These are phyloP conservation scores for Larimichthys polyactis DNA, from an alignment of 2,113 vertebrate species.

Conservation along the genomic window DNA sequence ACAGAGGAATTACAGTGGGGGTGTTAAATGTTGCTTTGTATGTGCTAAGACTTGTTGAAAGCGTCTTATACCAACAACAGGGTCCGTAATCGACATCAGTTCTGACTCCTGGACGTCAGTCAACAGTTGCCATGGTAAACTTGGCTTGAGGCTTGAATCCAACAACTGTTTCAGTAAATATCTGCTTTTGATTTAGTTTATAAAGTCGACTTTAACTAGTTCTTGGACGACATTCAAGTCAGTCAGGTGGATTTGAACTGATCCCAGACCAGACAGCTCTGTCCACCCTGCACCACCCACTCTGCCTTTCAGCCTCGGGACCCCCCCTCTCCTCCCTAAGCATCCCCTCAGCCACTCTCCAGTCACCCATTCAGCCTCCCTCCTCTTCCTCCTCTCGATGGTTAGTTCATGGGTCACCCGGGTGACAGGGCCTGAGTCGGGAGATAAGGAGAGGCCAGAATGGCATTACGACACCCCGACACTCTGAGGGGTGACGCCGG, in stretches of 20 bases:
- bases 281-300: slow-evolving; percentile 10
- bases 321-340: neutral
- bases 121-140: neutral
- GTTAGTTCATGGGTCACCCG: slow-evolving; percentile 78
- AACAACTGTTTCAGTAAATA: neutral
- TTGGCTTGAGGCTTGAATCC: too few relatives aligned
- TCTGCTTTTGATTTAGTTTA: neutral
- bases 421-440: slow-evolving; percentile 80
- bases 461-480: slow-evolving; percentile 75
- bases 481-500: slow-evolving; percentile 71
- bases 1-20: too few relatives aligned
- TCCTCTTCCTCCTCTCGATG: slow-evolving; percentile 59
- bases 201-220: neutral
- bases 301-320: slow-evolving; percentile 20
- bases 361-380: slow-evolving; percentile 41
- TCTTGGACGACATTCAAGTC: neutral
- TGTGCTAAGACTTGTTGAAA: neutral
- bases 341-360: neutral
- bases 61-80: neutral
- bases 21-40: too few relatives aligned
- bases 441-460: slow-evolving; percentile 82
- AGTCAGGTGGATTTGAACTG: slow-evolving; percentile 20
- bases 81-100: too few relatives aligned
- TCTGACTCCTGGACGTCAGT: neutral
- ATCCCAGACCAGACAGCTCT: slow-evolving; percentile 21